Percentiles rank a stretch among this genome's conserved stretches.
These are phyloP conservation scores for Mythimna impura DNA, from an alignment of 2,888 invertebrate genomes.

Conservation along the genomic window DNA sequence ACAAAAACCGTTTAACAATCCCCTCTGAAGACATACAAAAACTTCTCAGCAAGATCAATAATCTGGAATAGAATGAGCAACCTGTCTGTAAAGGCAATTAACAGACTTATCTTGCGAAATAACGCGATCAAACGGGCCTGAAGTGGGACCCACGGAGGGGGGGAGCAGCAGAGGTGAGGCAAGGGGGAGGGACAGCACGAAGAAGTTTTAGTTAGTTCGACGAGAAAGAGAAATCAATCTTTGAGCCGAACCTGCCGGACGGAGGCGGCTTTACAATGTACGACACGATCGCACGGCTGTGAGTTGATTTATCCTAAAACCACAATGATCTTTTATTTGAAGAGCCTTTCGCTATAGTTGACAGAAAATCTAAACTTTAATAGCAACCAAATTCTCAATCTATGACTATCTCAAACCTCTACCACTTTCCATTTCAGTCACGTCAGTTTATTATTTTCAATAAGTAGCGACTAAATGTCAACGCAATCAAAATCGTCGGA, in stretches of 20 bases:
- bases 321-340: background rate
- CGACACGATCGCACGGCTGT: conserved; percentile 73
- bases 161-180: conserved; percentile 41
- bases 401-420: background rate
- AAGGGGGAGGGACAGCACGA: conserved; percentile 55
- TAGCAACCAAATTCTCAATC: background rate
- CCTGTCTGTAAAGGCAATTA: conserved; percentile 87
- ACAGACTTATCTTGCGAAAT: conserved; percentile 85
- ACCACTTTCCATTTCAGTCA: background rate
- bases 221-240: conserved; percentile 88
- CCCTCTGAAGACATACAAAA: conserved; percentile 85
- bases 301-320: too few species aligned
- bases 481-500: conserved; percentile 30
- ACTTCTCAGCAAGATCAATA: conserved; percentile 83
- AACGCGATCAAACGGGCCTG: conserved; percentile 81
- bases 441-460: background rate
- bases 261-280: conserved; percentile 58
- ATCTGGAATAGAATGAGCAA: conserved; percentile 82
- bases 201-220: conserved; percentile 77
- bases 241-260: conserved; percentile 79
- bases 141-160: conserved; percentile 30
- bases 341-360: background rate
- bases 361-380: background rate
- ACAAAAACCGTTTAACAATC: conserved; percentile 82
- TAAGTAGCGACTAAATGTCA: background rate